Evolutionary conservation across 2,113 vertebrate species (phyloP), one percentile per base, ranked within the genome.

Genomic region (Himantopus leucocephalus): DNA sequence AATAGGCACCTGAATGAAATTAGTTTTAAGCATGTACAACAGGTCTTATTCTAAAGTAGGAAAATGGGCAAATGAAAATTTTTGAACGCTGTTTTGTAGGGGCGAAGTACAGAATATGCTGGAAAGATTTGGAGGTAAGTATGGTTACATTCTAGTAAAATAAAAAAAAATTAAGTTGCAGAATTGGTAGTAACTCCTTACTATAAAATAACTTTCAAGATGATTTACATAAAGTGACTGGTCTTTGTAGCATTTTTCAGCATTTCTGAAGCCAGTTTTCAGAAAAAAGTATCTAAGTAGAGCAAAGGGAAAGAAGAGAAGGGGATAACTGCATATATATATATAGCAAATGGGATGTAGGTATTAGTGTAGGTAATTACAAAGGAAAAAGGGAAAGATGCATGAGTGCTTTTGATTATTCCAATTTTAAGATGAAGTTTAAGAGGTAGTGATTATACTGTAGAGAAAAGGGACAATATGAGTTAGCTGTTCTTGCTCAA

Each of bases 91-190:
- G 0, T 97, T 94, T 98, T 96, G 20, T 93, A 99, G 99, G 86
- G 98, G 98, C 92, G 99, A 99, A 97, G 99, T 99, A 30, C 98
- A 99, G 70, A 98, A 97, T 80, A 99, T 99, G 99, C 88, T 99
- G 97, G 98, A 99, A 98, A 98, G 96, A 97, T 99, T 99, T 97
- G 99, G 99, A 98, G 98, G 99, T 98, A 98, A 96, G 98, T 91
- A 94, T 23, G 48, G 78, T 96, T 45, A 18, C 24, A 34, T 94
- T 82, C 18, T 85, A 70, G 64, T 66, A 78, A 52, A 82, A 59
- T 37, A 45, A 63, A 73, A 85, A 41, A 41, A 13, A 7, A 39
- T 75, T 75, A 75, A 70, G 6, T 59, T 92, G n/a, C 17, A 58
- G 60, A 72, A 53, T 45, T 84, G 34, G 6, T 11, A 58, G 14